Percentiles rank a stretch among this genome's conserved stretches.
These are phyloP conservation scores for Thaumetopoea pityocampa DNA, from an alignment of 1,140 invertebrate species.

Conservation along the genomic window DNA sequence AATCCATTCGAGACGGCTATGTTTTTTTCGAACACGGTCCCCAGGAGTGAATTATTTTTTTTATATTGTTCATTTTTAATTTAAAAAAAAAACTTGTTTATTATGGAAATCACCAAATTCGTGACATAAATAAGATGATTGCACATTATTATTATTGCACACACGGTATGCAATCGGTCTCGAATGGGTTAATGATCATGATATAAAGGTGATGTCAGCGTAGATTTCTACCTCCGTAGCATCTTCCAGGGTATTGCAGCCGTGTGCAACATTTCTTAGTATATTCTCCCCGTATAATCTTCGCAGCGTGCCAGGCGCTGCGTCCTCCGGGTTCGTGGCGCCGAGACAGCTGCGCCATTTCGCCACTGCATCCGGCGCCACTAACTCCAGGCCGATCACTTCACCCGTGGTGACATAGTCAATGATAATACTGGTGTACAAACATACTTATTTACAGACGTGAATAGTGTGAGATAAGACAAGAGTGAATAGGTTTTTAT, in stretches of 20 bases:
- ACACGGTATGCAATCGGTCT: too few relatives aligned
- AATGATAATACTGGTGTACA: slow-evolving; percentile 66
- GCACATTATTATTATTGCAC: neutral
- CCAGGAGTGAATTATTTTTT: too few relatives aligned
- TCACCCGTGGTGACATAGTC: slow-evolving; percentile 84
- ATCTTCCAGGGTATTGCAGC: slow-evolving; percentile 75
- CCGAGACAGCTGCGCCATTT: slow-evolving; percentile 81
- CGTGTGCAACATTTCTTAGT: slow-evolving; percentile 84
- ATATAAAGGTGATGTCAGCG: too few relatives aligned
- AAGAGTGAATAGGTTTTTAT: neutral
- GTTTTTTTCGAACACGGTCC: too few relatives aligned
- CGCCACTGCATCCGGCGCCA: slow-evolving; percentile 82
- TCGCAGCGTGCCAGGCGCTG: slow-evolving; percentile 79
- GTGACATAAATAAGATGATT: too few relatives aligned
- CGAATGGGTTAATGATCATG: too few relatives aligned
- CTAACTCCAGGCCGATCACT: slow-evolving; percentile 84
- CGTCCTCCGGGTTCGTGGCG: slow-evolving; percentile 79
- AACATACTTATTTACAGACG: too few relatives aligned
- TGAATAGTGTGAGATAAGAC: neutral
- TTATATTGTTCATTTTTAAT: too few relatives aligned
- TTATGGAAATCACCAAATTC: too few relatives aligned
- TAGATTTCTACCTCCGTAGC: slow-evolving; percentile 39
- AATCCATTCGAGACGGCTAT: too few relatives aligned
- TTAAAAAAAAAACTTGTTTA: too few relatives aligned
- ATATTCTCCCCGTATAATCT: slow-evolving; percentile 83